Evolutionary conservation across 2,113 vertebrate genomes (phyloP).

Genomic region (Irena cyanogastra): DNA sequence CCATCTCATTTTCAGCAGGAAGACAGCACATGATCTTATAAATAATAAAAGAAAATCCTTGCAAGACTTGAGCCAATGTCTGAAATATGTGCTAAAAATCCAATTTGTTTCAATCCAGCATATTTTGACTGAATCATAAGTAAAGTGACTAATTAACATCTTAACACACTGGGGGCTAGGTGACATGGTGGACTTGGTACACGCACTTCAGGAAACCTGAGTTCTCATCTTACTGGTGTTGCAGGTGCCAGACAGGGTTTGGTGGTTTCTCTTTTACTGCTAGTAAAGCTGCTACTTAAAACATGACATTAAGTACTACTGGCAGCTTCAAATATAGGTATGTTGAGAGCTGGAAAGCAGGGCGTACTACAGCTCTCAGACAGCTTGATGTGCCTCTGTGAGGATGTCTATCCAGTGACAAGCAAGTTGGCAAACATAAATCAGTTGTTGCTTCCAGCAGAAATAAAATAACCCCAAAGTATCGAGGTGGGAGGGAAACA

Average conservation of each 20-base stretch:
- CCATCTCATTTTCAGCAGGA: conserved; percentile 81
- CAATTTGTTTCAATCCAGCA: conserved; percentile 76
- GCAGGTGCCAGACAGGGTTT: not conserved
- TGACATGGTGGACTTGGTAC: conserved; percentile 31
- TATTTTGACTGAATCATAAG: conserved; percentile 81
- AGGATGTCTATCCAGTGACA: not conserved
- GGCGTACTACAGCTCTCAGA: not conserved
- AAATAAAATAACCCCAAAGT: not conserved
- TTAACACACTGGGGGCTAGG: conserved; percentile 62
- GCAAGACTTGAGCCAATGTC: conserved; percentile 73
- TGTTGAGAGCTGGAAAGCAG: not conserved
- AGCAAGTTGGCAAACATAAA: not conserved
- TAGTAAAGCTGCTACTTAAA: not conserved
- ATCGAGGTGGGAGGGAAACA: not conserved
- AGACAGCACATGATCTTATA: conserved; percentile 78
- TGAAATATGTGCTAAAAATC: conserved; percentile 82
- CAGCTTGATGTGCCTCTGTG: not conserved
- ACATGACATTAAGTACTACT: not conserved
- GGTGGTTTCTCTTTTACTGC: not conserved
- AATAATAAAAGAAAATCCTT: conserved; percentile 83
- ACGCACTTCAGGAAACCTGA: conserved; percentile 43
- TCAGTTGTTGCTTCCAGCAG: not conserved
- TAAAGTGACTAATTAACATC: conserved; percentile 77
- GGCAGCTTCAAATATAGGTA: not conserved
- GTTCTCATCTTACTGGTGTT: conserved; percentile 16